Percentiles rank a stretch among this genome's conserved stretches.
Conservation (phyloP, 2,113 vertebrate species). For the Castor canadensis region DNA sequence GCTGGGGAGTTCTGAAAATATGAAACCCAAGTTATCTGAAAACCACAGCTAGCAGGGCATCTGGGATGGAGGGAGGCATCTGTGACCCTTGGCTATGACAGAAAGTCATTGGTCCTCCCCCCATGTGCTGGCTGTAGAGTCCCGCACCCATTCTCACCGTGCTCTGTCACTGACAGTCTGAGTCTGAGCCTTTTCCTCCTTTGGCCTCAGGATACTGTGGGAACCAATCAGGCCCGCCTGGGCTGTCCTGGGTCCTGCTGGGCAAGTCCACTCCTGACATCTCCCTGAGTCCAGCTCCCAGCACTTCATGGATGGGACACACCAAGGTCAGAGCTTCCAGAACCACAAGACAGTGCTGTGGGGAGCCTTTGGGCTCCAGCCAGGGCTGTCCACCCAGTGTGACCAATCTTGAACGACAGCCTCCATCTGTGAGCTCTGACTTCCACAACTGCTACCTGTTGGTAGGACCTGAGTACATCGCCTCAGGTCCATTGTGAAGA, state of each 20-base stretch:
- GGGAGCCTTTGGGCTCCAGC: neutral
- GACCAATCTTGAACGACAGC: neutral
- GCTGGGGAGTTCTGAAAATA: neutral
- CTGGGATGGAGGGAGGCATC: neutral
- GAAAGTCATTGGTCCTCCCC: rapidly evolving
- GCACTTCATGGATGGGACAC: neutral
- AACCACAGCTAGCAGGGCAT: neutral
- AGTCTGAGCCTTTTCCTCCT: neutral
- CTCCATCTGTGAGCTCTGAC: neutral
- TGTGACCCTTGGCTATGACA: rapidly evolving
- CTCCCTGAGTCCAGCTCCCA: rapidly evolving
- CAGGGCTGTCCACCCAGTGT: neutral
- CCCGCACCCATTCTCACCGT: rapidly evolving
- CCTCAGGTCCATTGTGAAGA: neutral
- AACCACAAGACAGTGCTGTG: neutral
- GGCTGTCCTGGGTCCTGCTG: neutral
- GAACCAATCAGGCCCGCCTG: neutral
- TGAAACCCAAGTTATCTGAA: neutral
- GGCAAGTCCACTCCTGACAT: rapidly evolving
- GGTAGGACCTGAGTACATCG: too few species aligned
- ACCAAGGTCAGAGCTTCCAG: neutral
- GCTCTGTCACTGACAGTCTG: rapidly evolving
- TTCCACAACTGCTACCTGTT: rapidly evolving
- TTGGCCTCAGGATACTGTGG: rapidly evolving
- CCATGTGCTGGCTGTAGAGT: rapidly evolving